Conservation (phyloP, 2,888 invertebrate species). For the Neuroscelio doddi region DNA sequence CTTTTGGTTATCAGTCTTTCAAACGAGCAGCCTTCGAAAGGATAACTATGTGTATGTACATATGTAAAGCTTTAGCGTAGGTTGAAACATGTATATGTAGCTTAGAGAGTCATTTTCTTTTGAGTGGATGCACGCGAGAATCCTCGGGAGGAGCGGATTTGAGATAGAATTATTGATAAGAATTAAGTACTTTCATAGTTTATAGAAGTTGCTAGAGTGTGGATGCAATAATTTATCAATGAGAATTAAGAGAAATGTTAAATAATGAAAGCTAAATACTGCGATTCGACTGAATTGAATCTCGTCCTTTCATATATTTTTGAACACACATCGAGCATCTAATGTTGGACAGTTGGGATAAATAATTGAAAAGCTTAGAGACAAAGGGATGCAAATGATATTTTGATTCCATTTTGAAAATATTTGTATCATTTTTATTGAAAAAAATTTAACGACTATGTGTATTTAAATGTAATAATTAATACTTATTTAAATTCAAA, state of each 20-base stretch:
- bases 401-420: no score
- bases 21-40: constrained; percentile 2
- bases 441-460: no score
- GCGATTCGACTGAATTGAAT: no score
- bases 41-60: background rate
- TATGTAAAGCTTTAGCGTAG: background rate
- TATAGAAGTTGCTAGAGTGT: constrained; percentile 2
- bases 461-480: no score
- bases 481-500: no score
- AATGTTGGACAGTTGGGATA: no score
- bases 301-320: no score
- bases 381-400: no score
- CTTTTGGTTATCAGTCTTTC: background rate
- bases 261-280: no score
- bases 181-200: constrained; percentile 17
- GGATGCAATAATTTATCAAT: constrained; percentile 8
- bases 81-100: background rate
- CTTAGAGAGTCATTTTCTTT: constrained; percentile 3
- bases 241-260: background rate
- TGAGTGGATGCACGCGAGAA: constrained; percentile 10
- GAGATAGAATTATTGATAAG: constrained; percentile 21
- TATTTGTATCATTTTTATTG: no score
- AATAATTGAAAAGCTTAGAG: no score
- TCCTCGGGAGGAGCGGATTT: constrained; percentile 10
- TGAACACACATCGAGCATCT: no score